A percentile compares a stretch with the other conserved stretches of the same genome.
phyloP scores from a whole-genome alignment of 2,113 vertebrate genomes.

The Pygoscelis adeliae region DNA sequence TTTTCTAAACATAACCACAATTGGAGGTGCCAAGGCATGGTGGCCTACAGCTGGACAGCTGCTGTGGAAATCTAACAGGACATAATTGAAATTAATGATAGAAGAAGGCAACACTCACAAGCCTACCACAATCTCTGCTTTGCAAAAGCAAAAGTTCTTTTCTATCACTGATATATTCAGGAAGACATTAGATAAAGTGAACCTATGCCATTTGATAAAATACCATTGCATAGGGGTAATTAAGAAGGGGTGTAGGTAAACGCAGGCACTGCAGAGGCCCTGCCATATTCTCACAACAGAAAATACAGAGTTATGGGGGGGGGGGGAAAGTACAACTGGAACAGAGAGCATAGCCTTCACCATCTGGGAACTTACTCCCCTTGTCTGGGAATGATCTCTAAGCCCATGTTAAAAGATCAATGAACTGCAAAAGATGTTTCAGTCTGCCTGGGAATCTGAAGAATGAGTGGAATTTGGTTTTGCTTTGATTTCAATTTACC shows the following conservation, averaged over 20 bases:
- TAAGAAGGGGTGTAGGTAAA: background rate
- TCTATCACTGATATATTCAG: background rate
- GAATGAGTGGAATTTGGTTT: conserved; percentile 47
- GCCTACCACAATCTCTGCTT: background rate
- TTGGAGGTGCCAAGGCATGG: background rate
- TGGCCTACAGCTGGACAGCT: conserved; percentile 5
- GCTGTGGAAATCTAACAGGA: background rate
- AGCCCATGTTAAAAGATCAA: conserved; percentile 3
- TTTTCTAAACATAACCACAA: background rate
- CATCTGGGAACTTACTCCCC: background rate
- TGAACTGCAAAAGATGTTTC: conserved; percentile 45
- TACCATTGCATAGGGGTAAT: background rate
- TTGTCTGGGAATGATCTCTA: conserved; percentile 15
- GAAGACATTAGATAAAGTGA: background rate
- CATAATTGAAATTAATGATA: background rate
- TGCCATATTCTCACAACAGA: background rate
- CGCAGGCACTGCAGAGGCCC: background rate
- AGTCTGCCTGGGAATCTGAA: conserved; percentile 40
- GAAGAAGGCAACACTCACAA: background rate
- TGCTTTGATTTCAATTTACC: conserved; percentile 49
- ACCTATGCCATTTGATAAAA: background rate
- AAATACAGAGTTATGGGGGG: background rate
- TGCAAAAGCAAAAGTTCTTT: background rate
- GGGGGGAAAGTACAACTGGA: background rate
- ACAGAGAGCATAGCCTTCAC: background rate